These are phyloP conservation scores for Malacosoma neustria DNA, from an alignment of 2,888 invertebrate genomes.

Conservation along the genomic window DNA sequence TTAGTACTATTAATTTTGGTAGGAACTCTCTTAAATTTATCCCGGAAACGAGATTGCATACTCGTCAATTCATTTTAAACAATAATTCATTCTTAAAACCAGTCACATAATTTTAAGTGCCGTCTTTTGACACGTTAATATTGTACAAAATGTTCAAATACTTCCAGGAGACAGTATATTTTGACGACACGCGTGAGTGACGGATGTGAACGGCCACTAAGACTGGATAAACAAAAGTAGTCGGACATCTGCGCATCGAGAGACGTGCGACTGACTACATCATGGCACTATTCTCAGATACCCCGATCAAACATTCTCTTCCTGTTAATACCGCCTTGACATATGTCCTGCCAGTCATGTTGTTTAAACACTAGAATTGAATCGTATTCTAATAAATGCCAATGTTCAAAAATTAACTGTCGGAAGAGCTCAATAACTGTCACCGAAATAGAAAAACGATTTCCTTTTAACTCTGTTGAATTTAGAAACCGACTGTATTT, in stretches of 20 bases:
- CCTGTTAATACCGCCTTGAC: background rate
- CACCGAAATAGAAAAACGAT: background rate
- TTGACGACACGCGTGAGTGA: background rate
- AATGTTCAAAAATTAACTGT: too few species aligned
- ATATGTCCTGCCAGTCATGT: too few species aligned
- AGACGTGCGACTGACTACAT: conserved; percentile 3
- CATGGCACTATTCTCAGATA: conserved; percentile 9
- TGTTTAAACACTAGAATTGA: too few species aligned
- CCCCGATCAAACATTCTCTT: conserved; percentile 1
- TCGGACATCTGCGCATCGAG: conserved; percentile 2
- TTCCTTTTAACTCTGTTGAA: background rate
- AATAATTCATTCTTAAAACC: too few species aligned
- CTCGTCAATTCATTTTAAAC: too few species aligned
- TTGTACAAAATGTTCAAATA: conserved; percentile 2
- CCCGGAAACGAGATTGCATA: too few species aligned
- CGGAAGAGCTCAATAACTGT: background rate
- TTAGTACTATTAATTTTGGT: too few species aligned
- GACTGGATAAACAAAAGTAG: conserved; percentile 38
- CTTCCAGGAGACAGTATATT: conserved; percentile 15
- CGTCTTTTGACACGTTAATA: background rate
- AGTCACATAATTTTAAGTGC: too few species aligned
- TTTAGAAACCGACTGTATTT: background rate
- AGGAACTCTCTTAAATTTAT: too few species aligned
- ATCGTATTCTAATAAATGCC: too few species aligned
- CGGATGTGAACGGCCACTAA: background rate